These are phyloP conservation scores for Rhyzopertha dominica DNA, from an alignment of 1,140 invertebrate species.

Conservation along the genomic window DNA sequence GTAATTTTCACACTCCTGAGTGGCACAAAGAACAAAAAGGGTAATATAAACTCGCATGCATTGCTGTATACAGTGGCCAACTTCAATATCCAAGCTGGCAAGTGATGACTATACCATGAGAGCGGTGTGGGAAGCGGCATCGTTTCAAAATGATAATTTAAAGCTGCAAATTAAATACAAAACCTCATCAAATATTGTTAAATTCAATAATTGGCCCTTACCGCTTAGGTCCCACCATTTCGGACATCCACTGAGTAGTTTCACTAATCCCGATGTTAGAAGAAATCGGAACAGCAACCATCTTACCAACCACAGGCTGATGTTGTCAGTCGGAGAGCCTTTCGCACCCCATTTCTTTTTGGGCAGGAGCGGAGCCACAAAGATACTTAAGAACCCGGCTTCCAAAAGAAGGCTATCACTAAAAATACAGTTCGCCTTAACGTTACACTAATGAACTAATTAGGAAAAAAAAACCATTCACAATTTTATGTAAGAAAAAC, in stretches of 20 bases:
- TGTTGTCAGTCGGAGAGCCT: conserved; percentile 49
- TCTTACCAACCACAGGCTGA: conserved; percentile 68
- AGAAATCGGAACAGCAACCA: conserved; percentile 77
- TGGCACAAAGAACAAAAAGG: conserved; percentile 77
- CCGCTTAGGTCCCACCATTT: conserved; percentile 79
- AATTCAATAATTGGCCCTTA: conserved; percentile 39
- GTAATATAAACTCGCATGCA: conserved; percentile 64
- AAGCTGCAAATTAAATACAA: conserved; percentile 51
- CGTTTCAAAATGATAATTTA: conserved; percentile 71
- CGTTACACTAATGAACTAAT: conserved; percentile 2
- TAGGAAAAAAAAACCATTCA: background rate
- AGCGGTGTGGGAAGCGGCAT: conserved; percentile 66
- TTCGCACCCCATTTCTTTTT: conserved; percentile 41
- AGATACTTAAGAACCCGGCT: conserved; percentile 67
- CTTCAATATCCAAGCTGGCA: conserved; percentile 64
- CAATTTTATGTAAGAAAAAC: background rate
- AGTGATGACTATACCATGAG: conserved; percentile 64
- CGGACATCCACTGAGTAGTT: conserved; percentile 70
- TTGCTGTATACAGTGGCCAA: conserved; percentile 58
- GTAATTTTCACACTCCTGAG: conserved; percentile 58
- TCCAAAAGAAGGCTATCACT: conserved; percentile 77
- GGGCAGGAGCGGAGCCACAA: conserved; percentile 60
- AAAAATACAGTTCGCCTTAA: conserved; percentile 27
- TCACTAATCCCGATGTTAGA: conserved; percentile 71
- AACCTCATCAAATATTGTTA: conserved; percentile 6